Evolutionary conservation across 2,888 invertebrate species (phyloP), one percentile per base, ranked within the genome.

Genomic region (Sepiola atlantica): DNA sequence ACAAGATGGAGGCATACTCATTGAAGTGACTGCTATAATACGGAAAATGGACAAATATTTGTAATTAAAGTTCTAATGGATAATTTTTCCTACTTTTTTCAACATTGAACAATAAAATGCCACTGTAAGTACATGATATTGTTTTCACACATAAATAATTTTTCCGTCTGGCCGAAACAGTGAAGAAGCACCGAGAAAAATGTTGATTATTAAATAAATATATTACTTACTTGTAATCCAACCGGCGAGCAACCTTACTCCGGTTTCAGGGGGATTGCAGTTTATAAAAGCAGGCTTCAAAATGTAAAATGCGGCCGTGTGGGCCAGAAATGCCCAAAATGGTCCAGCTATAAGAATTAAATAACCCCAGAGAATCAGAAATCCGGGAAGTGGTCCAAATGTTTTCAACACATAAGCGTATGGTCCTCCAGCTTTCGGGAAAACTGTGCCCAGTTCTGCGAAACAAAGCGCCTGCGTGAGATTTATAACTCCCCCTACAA

Each of bases 401-500:
- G 95, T 95, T 91, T 95, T 95, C 94, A 95, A 94, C n/a, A 96
- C 16, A 97, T 98, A 98, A 0, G 98, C 98, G 97, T 98, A 98
- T 97, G 98, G 98, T 1, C 98, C 98, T 10, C 98, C 98, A 0
- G 98, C 98, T 96, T 98, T 98, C 1, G 98, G 98, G 24, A 98
- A 98, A 14, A 98, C 98, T 0, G 98, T 98, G 55, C 98, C 98
- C 94, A 98, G 97, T 97, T 98, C 98, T 54, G 98, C 98, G 96
- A 98, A 98, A 18, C 98, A 98, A 94, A 98, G 97, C 0, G 98
- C 96, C 55, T 95, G 94, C 14, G 95, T 95, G 35, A 96, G 91
- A 93, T 97, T 96, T 97, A 99, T 98, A 97, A 99, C 97, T 96
- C 99, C 99, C 98, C 99, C 99, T 97, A 98, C 98, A 98, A 98